Conservation (phyloP, 2,113 vertebrate genomes). For the Tachuris rubrigastra region DNA sequence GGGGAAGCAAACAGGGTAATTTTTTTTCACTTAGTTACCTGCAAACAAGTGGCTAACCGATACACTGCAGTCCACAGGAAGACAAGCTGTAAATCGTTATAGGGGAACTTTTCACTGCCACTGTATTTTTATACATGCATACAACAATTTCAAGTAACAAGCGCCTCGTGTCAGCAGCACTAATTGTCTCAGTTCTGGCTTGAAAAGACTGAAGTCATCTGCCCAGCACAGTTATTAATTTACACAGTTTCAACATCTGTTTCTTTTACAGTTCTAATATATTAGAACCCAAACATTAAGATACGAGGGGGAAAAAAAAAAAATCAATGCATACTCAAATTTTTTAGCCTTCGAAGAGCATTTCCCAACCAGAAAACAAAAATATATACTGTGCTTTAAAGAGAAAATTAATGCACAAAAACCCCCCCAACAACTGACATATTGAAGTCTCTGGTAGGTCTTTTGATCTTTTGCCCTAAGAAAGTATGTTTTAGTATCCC, state of each 20-base stretch:
- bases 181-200: neutral
- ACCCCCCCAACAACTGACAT: neutral
- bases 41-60: constrained; percentile 51
- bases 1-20: constrained; percentile 26
- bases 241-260: neutral
- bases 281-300: neutral
- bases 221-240: neutral
- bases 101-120: neutral
- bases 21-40: constrained; percentile 51
- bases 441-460: neutral
- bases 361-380: neutral
- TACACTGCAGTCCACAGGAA: neutral
- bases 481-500: neutral
- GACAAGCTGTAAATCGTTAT: neutral
- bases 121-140: neutral
- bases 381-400: neutral
- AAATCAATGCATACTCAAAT: neutral
- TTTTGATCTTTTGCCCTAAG: neutral
- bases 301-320: neutral
- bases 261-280: neutral
- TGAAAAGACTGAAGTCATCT: neutral
- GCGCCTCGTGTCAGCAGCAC: neutral
- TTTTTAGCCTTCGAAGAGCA: neutral
- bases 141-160: neutral
- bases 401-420: neutral